Evolutionary conservation across 2,113 vertebrate species (phyloP).

Genomic region (Phoenicopterus ruber): DNA sequence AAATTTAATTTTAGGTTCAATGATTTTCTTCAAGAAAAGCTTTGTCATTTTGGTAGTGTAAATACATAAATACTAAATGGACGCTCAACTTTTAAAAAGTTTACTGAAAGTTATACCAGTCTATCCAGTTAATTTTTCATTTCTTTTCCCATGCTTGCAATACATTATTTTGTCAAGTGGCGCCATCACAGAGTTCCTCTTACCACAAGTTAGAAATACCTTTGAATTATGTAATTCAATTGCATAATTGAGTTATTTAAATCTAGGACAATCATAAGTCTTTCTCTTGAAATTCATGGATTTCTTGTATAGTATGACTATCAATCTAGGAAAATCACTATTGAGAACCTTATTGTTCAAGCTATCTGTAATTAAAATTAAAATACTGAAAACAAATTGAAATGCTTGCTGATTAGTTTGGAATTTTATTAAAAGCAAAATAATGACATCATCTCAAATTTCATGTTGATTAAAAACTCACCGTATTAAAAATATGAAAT

Average conservation of each 20-base stretch:
- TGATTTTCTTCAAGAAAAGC: background rate
- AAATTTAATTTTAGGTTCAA: background rate
- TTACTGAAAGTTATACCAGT: background rate
- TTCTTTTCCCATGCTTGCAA: background rate
- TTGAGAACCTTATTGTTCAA: background rate
- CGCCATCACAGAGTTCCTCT: background rate
- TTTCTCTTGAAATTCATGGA: background rate
- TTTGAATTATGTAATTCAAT: background rate
- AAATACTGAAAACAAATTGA: background rate
- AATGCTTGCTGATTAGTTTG: background rate
- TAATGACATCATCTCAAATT: background rate
- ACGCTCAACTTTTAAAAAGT: background rate
- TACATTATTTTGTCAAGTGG: background rate
- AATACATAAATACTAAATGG: background rate
- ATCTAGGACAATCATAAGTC: background rate
- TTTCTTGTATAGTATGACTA: background rate
- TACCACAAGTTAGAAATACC: background rate
- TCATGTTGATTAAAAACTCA: background rate
- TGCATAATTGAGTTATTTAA: background rate
- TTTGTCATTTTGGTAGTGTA: background rate
- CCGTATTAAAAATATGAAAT: background rate
- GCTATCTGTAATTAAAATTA: background rate
- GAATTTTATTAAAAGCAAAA: background rate
- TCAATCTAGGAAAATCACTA: background rate
- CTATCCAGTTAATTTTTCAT: background rate